Evolutionary conservation across 1,140 invertebrate species (phyloP).

Genomic region (Rhyacophila brunnea): DNA sequence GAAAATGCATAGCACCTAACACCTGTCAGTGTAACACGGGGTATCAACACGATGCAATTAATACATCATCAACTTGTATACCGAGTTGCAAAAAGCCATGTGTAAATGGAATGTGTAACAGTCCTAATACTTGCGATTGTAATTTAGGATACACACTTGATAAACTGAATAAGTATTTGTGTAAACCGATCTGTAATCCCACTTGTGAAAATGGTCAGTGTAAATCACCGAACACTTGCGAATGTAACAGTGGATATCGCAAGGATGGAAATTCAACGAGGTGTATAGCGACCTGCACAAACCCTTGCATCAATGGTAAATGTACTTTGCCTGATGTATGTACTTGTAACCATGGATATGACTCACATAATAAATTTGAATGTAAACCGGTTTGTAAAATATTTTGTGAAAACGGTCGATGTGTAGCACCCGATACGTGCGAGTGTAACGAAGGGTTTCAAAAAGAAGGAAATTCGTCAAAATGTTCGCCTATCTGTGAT

Average conservation of each 20-base stretch:
- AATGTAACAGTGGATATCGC: slow-evolving; percentile 39
- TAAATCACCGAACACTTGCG: slow-evolving; percentile 42
- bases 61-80: slow-evolving; percentile 40
- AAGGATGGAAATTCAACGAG: slow-evolving; percentile 48
- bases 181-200: slow-evolving; percentile 50
- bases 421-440: slow-evolving; percentile 51
- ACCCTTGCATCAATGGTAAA: slow-evolving; percentile 46
- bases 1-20: slow-evolving; percentile 54
- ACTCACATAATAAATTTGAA: slow-evolving; percentile 37
- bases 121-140: slow-evolving; percentile 52
- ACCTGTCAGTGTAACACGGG: slow-evolving; percentile 55
- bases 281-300: slow-evolving; percentile 47
- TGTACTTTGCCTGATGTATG: slow-evolving; percentile 48
- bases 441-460: slow-evolving; percentile 38
- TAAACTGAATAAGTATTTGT: slow-evolving; percentile 37
- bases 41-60: slow-evolving; percentile 38
- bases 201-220: slow-evolving; percentile 41
- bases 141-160: slow-evolving; percentile 44
- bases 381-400: slow-evolving; percentile 47
- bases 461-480: neutral
- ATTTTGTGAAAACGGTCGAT: slow-evolving; percentile 49
- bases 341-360: slow-evolving; percentile 42
- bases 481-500: slow-evolving; percentile 48
- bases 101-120: slow-evolving; percentile 51
- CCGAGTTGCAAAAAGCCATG: slow-evolving; percentile 45